Percentiles rank a stretch among this genome's conserved stretches.
These are phyloP conservation scores for Grapholita molesta DNA, from an alignment of 1,140 invertebrate genomes.

Conservation along the genomic window DNA sequence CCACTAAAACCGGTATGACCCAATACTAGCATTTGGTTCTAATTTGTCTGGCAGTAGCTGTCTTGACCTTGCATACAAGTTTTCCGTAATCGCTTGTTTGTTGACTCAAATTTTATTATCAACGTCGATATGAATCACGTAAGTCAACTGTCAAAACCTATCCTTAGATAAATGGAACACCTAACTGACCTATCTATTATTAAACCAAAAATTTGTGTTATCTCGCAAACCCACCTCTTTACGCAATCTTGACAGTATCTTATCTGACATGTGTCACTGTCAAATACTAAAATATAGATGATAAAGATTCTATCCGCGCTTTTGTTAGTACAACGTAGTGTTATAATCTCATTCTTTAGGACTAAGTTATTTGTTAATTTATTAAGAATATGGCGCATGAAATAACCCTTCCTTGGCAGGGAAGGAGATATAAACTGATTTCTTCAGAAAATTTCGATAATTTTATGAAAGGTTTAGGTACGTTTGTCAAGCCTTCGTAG, in stretches of 20 bases:
- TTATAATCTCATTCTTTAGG: too few species aligned
- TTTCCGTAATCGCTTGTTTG: background rate
- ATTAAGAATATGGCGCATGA: background rate
- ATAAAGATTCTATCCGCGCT: background rate
- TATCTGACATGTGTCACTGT: conserved; percentile 3
- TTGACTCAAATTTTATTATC: background rate
- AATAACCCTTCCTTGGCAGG: conserved; percentile 23
- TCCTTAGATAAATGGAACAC: conserved; percentile 1
- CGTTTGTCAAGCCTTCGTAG: too few species aligned
- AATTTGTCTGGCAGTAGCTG: too few species aligned
- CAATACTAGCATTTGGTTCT: too few species aligned
- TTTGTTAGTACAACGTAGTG: too few species aligned
- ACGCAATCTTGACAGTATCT: background rate
- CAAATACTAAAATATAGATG: background rate
- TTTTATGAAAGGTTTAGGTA: conserved; percentile 89
- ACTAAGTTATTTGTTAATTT: too few species aligned
- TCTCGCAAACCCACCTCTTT: background rate
- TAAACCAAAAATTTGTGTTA: too few species aligned
- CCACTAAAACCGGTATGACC: too few species aligned
- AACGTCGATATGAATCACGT: background rate
- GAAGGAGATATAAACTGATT: conserved; percentile 81
- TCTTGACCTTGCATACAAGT: background rate
- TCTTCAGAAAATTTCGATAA: conserved; percentile 89
- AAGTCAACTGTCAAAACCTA: background rate
- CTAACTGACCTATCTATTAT: background rate